Base-by-base conservation (phyloP, 30 jellyfish, hydroid and myxozoan species). In the Turritopsis rubra region DNA sequence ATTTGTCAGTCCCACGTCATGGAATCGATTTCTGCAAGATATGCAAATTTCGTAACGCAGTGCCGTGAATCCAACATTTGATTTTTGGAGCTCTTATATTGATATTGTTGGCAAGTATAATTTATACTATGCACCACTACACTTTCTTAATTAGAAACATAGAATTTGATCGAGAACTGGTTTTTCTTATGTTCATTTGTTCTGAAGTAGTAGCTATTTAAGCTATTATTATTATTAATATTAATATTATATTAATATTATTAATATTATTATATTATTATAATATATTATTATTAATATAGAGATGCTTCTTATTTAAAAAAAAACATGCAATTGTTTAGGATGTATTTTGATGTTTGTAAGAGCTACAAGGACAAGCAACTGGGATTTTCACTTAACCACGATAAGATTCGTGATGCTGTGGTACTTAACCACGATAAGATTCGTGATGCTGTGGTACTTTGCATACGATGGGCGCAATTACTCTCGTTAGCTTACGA, bases 401-500 rank as follows among this genome's bases (percentile, higher is more conserved):
- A 13, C 13, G 5, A 41, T 41, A 3, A 5, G 60, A 3, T 13
- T 3, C 5, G 13, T 41, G 60, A 5, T 41, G 5, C 60, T 13
- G 5, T n/a, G n/a, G n/a, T n/a, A 41, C 13, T 13, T 41, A 3
- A 13, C 60, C 9, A 13, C 13, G 5, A 41, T 41, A 3, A 5
- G 60, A 3, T 13, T 3, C 5, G 13, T 41, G 60, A 5, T 41
- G 5, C 60, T 13, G 5, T 41, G 60, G 60, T 41, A 41, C 13
- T 41, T 80, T 21, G 87, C 83, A 5, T 22, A 22, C 27, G 87
- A 80, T 70, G 13, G 82, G 27, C 53, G 16, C 7, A 26, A 74
- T 29, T 74, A 74, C 20, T 66, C 76, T 66, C 76, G 87, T 21
- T 80, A 80, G 52, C 65, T 26, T 3, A 65, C 88, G 8, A 41